Evolutionary conservation across 1,140 invertebrate genomes (phyloP).

Genomic region (Medauroidea extradentata): DNA sequence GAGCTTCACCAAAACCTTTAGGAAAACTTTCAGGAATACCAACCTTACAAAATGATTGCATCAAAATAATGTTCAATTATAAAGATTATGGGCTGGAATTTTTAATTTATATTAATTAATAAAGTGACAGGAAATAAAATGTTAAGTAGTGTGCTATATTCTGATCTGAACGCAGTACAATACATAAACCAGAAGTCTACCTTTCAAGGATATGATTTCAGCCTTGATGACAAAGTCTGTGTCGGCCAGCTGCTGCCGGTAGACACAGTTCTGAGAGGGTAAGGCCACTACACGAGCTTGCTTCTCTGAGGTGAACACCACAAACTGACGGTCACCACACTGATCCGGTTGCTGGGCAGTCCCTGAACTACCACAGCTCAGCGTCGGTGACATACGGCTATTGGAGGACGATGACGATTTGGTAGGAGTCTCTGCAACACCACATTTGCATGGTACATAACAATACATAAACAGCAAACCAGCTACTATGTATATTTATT

Average conservation of each 20-base stretch:
- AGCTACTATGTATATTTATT: no score
- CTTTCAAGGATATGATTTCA: slow-evolving; percentile 89
- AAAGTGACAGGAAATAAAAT: no score
- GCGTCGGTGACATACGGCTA: slow-evolving; percentile 72
- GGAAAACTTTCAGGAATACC: no score
- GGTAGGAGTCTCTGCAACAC: slow-evolving; percentile 54
- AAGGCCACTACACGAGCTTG: slow-evolving; percentile 90
- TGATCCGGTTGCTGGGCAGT: slow-evolving; percentile 40
- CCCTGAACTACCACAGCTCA: slow-evolving; percentile 38
- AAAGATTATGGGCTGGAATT: no score
- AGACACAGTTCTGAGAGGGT: slow-evolving; percentile 89
- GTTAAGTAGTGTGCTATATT: no score
- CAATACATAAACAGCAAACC: background rate
- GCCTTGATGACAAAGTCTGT: slow-evolving; percentile 91
- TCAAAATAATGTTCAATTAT: no score
- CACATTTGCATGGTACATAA: background rate
- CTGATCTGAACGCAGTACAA: background rate
- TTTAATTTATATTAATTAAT: no score
- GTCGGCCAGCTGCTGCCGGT: slow-evolving; percentile 78
- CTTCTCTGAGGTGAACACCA: slow-evolving; percentile 90
- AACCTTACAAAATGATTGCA: background rate
- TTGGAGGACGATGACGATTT: slow-evolving; percentile 50
- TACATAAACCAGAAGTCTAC: slow-evolving; percentile 44
- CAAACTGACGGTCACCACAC: slow-evolving; percentile 82
- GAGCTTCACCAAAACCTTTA: no score